Conservation (phyloP, 2,888 invertebrate species). For the Smittia aterrima region DNA sequence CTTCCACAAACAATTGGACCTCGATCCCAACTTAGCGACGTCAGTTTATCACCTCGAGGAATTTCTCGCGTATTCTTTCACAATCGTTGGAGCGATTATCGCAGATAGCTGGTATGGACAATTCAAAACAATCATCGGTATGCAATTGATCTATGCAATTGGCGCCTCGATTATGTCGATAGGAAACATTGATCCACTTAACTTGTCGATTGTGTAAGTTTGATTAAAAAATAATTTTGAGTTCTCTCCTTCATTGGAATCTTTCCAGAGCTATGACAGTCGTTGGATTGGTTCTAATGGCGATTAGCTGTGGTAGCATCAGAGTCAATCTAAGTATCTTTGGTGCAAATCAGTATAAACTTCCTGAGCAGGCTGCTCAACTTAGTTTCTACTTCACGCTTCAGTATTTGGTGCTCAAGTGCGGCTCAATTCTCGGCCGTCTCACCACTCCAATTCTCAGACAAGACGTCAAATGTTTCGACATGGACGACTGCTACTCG, state of each 20-base stretch:
- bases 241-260: not conserved
- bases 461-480: constrained; percentile 65
- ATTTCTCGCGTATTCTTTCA: constrained; percentile 72
- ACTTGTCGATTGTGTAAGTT: constrained; percentile 4
- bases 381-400: constrained; percentile 71
- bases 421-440: constrained; percentile 71
- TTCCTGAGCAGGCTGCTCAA: constrained; percentile 62
- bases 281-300: constrained; percentile 68
- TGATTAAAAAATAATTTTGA: not conserved
- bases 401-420: constrained; percentile 67
- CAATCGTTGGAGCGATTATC: constrained; percentile 61
- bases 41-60: constrained; percentile 73
- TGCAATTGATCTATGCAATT: constrained; percentile 69
- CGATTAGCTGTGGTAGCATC: constrained; percentile 76
- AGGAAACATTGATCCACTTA: constrained; percentile 54
- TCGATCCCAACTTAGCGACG: constrained; percentile 64
- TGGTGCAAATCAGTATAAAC: constrained; percentile 74
- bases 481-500: constrained; percentile 66
- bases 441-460: constrained; percentile 71
- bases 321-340: constrained; percentile 80
- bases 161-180: constrained; percentile 67
- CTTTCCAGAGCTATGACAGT: constrained; percentile 55
- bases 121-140: constrained; percentile 69
- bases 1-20: constrained; percentile 63
- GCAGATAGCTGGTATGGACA: constrained; percentile 63